These are phyloP conservation scores for Drosophila quadrilineata DNA, from an alignment of 1,140 invertebrate genomes.

Conservation along the genomic window DNA sequence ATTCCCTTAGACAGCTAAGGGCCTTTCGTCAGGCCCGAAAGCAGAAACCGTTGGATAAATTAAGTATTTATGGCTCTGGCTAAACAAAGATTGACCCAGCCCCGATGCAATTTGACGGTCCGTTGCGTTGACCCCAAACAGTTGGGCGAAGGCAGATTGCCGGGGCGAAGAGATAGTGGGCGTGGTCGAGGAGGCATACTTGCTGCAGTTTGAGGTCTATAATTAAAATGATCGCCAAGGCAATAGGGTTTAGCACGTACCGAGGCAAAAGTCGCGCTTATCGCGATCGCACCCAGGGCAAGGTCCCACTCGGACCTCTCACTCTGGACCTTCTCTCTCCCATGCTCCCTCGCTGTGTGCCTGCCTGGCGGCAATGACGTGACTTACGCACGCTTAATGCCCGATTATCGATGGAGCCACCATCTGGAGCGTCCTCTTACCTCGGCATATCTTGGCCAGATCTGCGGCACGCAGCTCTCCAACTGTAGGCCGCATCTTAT, in stretches of 20 bases:
- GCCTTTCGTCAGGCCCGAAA: conserved; percentile 29
- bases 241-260: conserved; percentile 71
- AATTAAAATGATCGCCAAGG: conserved; percentile 71
- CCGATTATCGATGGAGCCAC: conserved; percentile 64
- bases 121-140: conserved; percentile 61
- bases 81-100: conserved; percentile 71
- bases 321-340: not conserved
- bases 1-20: not conserved
- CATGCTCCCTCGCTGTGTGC: not conserved
- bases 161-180: not conserved
- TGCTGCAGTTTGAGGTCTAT: no score
- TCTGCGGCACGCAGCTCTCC: conserved; percentile 51
- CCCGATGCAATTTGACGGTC: conserved; percentile 59
- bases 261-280: conserved; percentile 76
- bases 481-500: conserved; percentile 53
- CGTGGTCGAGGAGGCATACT: conserved; percentile 24
- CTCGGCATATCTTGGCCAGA: conserved; percentile 23
- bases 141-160: not conserved
- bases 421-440: not conserved
- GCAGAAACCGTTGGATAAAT: conserved; percentile 63
- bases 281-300: conserved; percentile 75
- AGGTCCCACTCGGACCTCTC: conserved; percentile 35
- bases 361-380: conserved; percentile 41
- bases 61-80: conserved; percentile 64
- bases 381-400: conserved; percentile 73